These are phyloP conservation scores for Monoplex corrugatus DNA, from an alignment of 2,888 invertebrate genomes.

Conservation along the genomic window DNA sequence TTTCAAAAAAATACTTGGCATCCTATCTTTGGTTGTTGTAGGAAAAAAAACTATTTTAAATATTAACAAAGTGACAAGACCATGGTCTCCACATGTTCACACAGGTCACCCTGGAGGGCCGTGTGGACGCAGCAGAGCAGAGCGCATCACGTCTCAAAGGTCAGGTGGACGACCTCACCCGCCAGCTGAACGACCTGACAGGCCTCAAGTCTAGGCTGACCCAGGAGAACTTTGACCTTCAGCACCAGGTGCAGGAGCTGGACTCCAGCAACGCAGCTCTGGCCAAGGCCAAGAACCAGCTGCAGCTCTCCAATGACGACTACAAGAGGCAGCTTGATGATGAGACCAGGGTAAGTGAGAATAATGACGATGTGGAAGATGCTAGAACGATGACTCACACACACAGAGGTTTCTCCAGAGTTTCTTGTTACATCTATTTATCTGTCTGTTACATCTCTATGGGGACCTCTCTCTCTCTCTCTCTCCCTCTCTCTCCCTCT, in stretches of 20 bases:
- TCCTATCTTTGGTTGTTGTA: too few relatives aligned
- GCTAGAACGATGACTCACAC: too few relatives aligned
- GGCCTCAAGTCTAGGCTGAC: slow-evolving; percentile 92
- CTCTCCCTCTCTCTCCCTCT: too few relatives aligned
- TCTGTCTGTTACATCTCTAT: too few relatives aligned
- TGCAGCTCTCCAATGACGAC: slow-evolving; percentile 78
- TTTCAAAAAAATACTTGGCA: neutral
- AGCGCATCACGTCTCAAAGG: slow-evolving; percentile 76
- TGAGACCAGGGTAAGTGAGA: slow-evolving; percentile 75
- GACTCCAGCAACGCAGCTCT: slow-evolving; percentile 97
- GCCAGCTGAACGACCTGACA: slow-evolving; percentile 85
- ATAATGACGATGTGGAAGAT: too few relatives aligned
- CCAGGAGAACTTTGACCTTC: slow-evolving; percentile 85
- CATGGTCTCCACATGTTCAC: too few relatives aligned
- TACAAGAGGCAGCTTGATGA: slow-evolving; percentile 79
- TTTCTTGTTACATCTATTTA: neutral
- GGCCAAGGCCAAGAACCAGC: slow-evolving; percentile 89
- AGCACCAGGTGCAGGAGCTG: slow-evolving; percentile 92
- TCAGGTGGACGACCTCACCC: slow-evolving; percentile 94
- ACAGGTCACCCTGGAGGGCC: slow-evolving; percentile 83
- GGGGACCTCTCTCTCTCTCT: too few relatives aligned
- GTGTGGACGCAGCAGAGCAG: slow-evolving; percentile 92
- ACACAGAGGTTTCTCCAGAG: neutral
- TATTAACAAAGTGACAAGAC: neutral
- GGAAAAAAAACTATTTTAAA: neutral